Percentiles rank a stretch among this genome's conserved stretches.
Conservation (phyloP, 1,140 invertebrate genomes). For the Platorchestia sp. region DNA sequence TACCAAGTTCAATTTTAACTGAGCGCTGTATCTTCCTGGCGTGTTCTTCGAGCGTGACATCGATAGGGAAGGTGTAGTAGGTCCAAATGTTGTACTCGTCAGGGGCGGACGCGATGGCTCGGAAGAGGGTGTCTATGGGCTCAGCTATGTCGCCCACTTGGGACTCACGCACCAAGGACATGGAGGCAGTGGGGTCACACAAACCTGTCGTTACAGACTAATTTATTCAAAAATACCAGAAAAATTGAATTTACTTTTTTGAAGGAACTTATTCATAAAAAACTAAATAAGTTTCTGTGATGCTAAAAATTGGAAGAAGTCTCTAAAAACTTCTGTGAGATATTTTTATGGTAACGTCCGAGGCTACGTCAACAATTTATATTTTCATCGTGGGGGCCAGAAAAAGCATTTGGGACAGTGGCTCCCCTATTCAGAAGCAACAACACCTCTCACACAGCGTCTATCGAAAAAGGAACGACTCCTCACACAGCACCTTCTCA, state of each 20-base stretch:
- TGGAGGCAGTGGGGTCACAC: constrained; percentile 59
- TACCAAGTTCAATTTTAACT: background rate
- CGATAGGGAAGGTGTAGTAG: constrained; percentile 78
- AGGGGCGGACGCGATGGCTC: constrained; percentile 58
- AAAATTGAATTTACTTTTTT: background rate
- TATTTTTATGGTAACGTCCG: no score
- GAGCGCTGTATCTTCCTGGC: constrained; percentile 31
- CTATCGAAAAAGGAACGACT: no score
- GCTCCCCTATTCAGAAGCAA: no score
- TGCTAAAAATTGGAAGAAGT: background rate
- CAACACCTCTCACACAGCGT: no score
- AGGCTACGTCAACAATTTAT: no score
- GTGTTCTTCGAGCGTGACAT: constrained; percentile 72
- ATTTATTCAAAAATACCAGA: background rate
- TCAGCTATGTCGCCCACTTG: constrained; percentile 72
- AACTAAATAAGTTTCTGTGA: no score
- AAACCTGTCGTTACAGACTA: constrained; percentile 49
- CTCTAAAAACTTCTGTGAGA: background rate
- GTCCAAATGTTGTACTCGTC: constrained; percentile 59
- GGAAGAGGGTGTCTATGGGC: constrained; percentile 65
- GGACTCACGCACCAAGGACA: constrained; percentile 51
- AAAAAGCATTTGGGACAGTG: no score
- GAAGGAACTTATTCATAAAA: background rate
- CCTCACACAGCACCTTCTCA: no score
- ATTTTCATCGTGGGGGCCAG: no score